Evolutionary conservation across 1,140 invertebrate genomes (phyloP).

Genomic region (Callitettix versicolor): DNA sequence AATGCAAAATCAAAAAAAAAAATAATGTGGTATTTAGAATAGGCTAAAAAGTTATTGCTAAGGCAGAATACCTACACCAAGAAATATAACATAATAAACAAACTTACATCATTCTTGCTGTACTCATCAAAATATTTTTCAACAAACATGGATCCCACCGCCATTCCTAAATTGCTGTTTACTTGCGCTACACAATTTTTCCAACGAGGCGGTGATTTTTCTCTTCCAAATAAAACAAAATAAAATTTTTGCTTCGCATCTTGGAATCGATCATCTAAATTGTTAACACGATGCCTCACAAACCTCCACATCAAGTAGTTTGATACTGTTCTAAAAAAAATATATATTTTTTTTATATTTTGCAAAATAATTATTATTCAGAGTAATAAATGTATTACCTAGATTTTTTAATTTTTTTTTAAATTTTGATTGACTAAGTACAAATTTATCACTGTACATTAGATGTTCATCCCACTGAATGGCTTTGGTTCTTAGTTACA

Average conservation of each 20-base stretch:
- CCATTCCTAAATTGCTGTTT: slow-evolving; percentile 76
- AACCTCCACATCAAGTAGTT: slow-evolving; percentile 82
- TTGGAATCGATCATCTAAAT: slow-evolving; percentile 68
- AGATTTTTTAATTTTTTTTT: neutral
- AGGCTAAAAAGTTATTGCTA: no score
- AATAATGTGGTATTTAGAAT: no score
- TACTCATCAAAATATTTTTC: slow-evolving; percentile 73
- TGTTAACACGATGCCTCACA: slow-evolving; percentile 73
- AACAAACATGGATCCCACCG: slow-evolving; percentile 72
- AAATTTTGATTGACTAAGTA: neutral
- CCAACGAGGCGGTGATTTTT: slow-evolving; percentile 65
- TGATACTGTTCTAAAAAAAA: slow-evolving; percentile 28
- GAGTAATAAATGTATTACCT: no score
- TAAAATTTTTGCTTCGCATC: slow-evolving; percentile 52
- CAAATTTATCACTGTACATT: neutral
- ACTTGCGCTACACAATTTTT: slow-evolving; percentile 72
- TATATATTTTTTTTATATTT: neutral
- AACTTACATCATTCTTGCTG: slow-evolving; percentile 61
- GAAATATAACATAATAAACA: neutral
- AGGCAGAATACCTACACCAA: no score
- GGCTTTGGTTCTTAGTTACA: neutral
- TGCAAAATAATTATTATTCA: no score
- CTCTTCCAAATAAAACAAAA: slow-evolving; percentile 57
- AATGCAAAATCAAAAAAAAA: no score
- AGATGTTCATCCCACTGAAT: no score